Evolutionary conservation across 2,888 invertebrate species (phyloP).

Genomic region (Agrochola circellaris): DNA sequence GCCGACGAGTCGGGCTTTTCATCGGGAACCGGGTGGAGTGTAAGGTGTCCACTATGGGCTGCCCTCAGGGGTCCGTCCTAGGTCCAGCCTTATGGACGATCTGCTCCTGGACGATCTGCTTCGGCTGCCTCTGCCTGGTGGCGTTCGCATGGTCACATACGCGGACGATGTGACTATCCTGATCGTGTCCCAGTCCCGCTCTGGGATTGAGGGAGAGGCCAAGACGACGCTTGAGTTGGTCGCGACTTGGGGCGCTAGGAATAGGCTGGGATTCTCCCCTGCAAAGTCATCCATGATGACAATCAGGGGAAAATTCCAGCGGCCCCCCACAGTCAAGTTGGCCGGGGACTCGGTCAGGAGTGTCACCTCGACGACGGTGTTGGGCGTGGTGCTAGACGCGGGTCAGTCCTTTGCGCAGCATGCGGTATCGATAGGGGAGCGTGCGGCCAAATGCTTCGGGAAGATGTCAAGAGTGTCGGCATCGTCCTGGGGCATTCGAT

Average conservation of each 20-base stretch:
- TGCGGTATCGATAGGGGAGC: too few species aligned
- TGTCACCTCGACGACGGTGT: slow-evolving; percentile 17
- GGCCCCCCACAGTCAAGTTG: slow-evolving; percentile 20
- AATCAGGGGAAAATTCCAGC: neutral
- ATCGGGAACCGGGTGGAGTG: slow-evolving; percentile 37
- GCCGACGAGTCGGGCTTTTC: slow-evolving; percentile 48
- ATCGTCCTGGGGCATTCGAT: too few species aligned
- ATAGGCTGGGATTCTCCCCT: too few species aligned
- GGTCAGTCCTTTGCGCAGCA: slow-evolving; percentile 31
- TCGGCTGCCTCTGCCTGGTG: slow-evolving; percentile 44
- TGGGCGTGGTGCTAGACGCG: slow-evolving; percentile 1
- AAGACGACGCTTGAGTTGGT: too few species aligned
- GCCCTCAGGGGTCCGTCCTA: slow-evolving; percentile 63
- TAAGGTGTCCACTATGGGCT: slow-evolving; percentile 57
- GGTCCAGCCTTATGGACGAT: slow-evolving; percentile 64
- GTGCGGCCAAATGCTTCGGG: too few species aligned
- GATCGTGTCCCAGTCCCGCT: slow-evolving; percentile 9
- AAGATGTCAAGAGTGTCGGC: too few species aligned
- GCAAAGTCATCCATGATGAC: too few species aligned
- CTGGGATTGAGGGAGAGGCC: too few species aligned
- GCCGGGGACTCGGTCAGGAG: slow-evolving; percentile 15
- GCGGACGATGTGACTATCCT: slow-evolving; percentile 53
- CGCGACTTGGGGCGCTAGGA: too few species aligned
- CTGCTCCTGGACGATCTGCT: slow-evolving; percentile 64
- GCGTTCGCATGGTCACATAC: slow-evolving; percentile 51